Base-by-base conservation (phyloP, 2,113 vertebrate species). In the Notarius quadriscutis region DNA sequence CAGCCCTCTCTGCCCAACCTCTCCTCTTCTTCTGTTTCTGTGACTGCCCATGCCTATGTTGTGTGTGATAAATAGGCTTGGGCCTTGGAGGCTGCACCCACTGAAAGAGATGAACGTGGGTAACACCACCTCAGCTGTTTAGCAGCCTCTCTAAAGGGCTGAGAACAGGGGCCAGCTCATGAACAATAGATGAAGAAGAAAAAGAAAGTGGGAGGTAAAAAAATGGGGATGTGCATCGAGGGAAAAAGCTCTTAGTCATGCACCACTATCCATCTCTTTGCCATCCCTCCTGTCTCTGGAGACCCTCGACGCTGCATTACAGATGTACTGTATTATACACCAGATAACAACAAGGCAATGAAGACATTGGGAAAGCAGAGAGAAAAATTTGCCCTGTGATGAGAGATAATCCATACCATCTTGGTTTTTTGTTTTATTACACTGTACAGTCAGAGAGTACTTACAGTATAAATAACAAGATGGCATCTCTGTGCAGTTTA, bases 41-140 rank as follows among this genome's bases (percentile, higher is more conserved):
- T 84, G 69, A 11, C 71, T 78, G n/a, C 34, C 18, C 60, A 34
- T 80, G 74, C n/a, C 15, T 86, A 78, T 80, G 74, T 20, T 63
- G 34, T 69, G 71, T 57, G 51, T 84, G 74, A 84, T 88, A 67
- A 80, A 84, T 79, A 71, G 55, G 87, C 62, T 53, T 84, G 75
- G 51, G 53, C 87, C 34, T 53, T 81, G 30, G 87, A 69, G 87
- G 79, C 62, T 84, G 48, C 83, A 55, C 74, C 67, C 50, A 78
- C 9, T 72, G 87, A 71, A 79, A 51, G 63, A 84, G 87, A 88
- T 84, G 77, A 79, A 80, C 67, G 63, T 50, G 34, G 62, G 62
- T 72, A 84, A 88, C 12, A 50, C 87, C 82, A 88, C 74, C 74
- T 84, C 71, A 88, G 87, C 87, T 88, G 72, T 84, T 88, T 78